phyloP scores from a whole-genome alignment of 1,140 invertebrate genomes.

The Trypoxylus dichotomus region DNA sequence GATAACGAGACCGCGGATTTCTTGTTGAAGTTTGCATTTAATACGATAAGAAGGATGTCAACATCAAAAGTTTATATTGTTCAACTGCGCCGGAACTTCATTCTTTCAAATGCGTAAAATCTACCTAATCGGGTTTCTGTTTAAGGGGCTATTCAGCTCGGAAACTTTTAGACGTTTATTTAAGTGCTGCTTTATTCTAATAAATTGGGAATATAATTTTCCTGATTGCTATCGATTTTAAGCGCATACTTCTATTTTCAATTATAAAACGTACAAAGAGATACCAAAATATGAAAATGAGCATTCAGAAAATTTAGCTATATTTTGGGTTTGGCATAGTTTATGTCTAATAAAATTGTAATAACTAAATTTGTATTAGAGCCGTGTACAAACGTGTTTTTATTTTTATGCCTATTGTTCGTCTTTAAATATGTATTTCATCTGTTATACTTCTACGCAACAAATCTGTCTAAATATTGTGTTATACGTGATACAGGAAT shows the following conservation, averaged over 20 bases:
- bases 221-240: neutral
- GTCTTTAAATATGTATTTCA: no score
- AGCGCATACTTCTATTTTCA: neutral
- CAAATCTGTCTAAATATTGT: no score
- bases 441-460: no score
- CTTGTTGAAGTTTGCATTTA: constrained; percentile 17
- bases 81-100: constrained; percentile 4
- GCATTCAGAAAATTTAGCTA: no score
- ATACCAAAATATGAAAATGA: no score
- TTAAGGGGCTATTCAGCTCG: neutral
- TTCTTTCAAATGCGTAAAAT: constrained; percentile 28
- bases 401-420: no score
- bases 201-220: neutral
- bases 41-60: constrained; percentile 30
- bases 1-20: neutral
- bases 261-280: neutral
- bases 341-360: no score
- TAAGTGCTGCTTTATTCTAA: neutral
- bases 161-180: neutral
- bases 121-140: constrained; percentile 26
- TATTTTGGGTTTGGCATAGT: no score
- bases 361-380: no score
- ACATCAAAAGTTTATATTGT: constrained; percentile 29
- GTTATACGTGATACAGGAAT: no score
- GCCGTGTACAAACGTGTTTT: no score